Evolutionary conservation across 2,888 invertebrate genomes (phyloP), one percentile per base, ranked within the genome.

Genomic region (Chrysodeixis includens): DNA sequence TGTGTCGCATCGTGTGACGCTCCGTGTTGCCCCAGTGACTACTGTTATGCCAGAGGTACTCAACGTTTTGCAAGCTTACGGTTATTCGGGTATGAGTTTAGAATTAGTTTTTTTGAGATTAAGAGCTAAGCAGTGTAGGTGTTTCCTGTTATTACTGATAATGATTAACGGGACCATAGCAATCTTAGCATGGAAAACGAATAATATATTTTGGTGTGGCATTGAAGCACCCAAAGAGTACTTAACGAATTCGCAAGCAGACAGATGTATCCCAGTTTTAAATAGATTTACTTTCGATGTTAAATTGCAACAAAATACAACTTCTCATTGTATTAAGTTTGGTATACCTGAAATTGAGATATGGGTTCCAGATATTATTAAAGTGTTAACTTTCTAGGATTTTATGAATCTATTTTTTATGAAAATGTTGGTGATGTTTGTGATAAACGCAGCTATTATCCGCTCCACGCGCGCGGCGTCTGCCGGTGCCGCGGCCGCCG

Each of bases 1-100:
- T 87, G 88, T 88, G 86, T 87, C 81, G 76, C 74, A 78, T 83
- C 64, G 79, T 88, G 88, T 88, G 85, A 87, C 87, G 79, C 71
- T 78, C 70, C 55, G 70, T 56, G 53, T 54, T 18, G 10, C 16
- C 52, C 56, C 51, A 44, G 53, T 9, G 46, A 49, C 53, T 44
- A 86, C 90, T 65, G 89, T 86, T 87, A 86, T 58, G 66, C 66
- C 88, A 90, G 91, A 74, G 84, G 82, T 84, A 46, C 65, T 56
- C 64, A 82, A 90, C 85, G 55, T 7, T n/a, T 40, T 26, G 54
- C 30, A 7, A 14, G 6, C 10, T 53, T 53, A 51, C 22, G 20
- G 20, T 12, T n/a, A 40, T 14, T 14, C 14, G 14, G 14, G 14
- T 14, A 14, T 35, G n/a, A n/a, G n/a, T 14, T 35, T 3, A 3